Conservation (phyloP, 2,113 vertebrate genomes). For the Zapus hudsonius region DNA sequence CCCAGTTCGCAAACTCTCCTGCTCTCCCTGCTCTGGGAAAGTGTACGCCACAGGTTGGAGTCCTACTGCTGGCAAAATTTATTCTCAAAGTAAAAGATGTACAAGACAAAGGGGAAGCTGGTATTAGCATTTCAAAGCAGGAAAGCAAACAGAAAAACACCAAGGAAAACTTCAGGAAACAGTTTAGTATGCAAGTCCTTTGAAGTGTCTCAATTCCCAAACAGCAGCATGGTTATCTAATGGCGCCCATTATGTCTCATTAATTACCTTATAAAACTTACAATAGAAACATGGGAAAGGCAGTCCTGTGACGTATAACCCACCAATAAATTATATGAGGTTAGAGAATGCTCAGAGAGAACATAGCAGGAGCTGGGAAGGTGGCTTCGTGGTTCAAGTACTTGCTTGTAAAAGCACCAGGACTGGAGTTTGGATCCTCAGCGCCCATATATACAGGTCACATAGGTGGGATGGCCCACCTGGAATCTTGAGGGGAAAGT, state of each 20-base stretch:
- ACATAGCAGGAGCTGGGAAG: not conserved
- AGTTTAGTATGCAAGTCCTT: constrained; percentile 79
- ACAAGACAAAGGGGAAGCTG: constrained; percentile 73
- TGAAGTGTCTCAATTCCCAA: constrained; percentile 76
- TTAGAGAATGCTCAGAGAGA: not conserved
- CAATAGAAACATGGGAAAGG: not conserved
- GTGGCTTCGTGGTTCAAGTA: too few relatives aligned
- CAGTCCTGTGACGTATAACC: not conserved
- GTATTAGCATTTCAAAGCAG: constrained; percentile 84
- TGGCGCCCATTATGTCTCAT: constrained; percentile 66
- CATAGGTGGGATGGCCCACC: too few relatives aligned
- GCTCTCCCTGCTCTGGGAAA: not conserved
- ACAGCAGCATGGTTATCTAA: constrained; percentile 75
- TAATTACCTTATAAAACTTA: constrained; percentile 73
- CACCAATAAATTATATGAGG: not conserved
- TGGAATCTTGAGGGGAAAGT: too few relatives aligned
- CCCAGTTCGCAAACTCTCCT: not conserved
- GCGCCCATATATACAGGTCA: too few relatives aligned
- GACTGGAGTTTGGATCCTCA: too few relatives aligned
- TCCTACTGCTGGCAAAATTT: constrained; percentile 58
- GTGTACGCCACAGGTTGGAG: constrained; percentile 19
- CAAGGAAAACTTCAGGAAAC: constrained; percentile 79
- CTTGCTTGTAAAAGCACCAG: too few relatives aligned
- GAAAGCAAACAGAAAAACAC: constrained; percentile 74
- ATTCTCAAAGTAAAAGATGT: constrained; percentile 79